Conservation (phyloP, 2,888 invertebrate species). For the Lagria hirta region DNA sequence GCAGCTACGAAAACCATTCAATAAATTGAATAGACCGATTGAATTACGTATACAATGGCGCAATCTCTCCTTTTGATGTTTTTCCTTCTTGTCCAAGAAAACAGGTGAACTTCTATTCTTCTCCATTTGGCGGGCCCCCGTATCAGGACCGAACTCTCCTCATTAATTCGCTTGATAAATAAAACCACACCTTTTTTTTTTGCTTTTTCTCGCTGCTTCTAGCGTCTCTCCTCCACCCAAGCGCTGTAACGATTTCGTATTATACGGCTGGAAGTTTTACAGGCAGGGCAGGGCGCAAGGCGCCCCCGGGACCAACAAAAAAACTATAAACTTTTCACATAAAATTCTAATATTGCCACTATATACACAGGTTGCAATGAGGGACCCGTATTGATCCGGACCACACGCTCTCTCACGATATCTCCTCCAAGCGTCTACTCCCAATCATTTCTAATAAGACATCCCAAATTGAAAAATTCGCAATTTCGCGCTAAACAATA, state of each 20-base stretch:
- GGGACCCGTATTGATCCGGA: slow-evolving; percentile 37
- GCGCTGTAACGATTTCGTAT: slow-evolving; percentile 41
- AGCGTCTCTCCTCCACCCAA: slow-evolving; percentile 36
- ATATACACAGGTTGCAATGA: slow-evolving; percentile 36
- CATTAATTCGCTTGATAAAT: slow-evolving; percentile 16
- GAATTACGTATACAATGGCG: slow-evolving; percentile 35
- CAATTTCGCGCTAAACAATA: no score
- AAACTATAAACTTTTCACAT: slow-evolving; percentile 48
- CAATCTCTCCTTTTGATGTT: slow-evolving; percentile 30
- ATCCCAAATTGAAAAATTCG: no score
- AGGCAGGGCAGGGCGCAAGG: slow-evolving; percentile 26
- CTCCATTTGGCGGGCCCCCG: slow-evolving; percentile 1
- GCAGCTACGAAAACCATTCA: slow-evolving; percentile 37
- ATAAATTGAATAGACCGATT: slow-evolving; percentile 37
- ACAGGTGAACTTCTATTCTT: slow-evolving; percentile 4
- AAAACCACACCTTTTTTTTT: slow-evolving; percentile 35
- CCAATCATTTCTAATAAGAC: no score
- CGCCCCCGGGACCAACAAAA: slow-evolving; percentile 32
- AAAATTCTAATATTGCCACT: slow-evolving; percentile 47
- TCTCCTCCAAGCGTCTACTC: no score
- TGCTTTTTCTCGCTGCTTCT: no score
- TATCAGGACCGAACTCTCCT: background rate
- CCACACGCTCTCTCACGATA: slow-evolving; percentile 5
- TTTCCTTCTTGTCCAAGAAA: slow-evolving; percentile 11
- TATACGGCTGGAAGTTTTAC: slow-evolving; percentile 36